Conservation (phyloP, 2,113 vertebrate genomes). For the Coryphaenoides rupestris region DNA sequence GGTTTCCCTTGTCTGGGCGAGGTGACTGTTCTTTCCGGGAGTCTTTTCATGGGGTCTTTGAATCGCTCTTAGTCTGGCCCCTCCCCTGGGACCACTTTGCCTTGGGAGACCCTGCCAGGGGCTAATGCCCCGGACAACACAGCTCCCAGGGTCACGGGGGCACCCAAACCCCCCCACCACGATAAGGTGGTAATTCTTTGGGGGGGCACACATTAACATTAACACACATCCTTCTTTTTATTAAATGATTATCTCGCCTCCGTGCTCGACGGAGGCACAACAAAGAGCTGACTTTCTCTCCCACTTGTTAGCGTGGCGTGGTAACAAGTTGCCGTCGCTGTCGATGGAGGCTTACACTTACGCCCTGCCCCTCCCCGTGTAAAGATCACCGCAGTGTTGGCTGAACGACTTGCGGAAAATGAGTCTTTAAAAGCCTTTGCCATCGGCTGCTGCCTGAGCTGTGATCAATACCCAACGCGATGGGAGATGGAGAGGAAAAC, state of each 20-base stretch:
- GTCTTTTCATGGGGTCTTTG: too few relatives aligned
- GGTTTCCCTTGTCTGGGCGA: too few relatives aligned
- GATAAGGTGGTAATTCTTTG: too few relatives aligned
- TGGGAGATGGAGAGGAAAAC: conserved; percentile 56
- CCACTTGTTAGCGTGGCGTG: neutral
- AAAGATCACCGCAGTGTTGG: neutral
- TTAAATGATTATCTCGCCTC: neutral
- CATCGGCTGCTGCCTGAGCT: conserved; percentile 37
- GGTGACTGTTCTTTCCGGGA: too few relatives aligned
- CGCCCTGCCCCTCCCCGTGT: neutral
- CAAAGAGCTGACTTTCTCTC: neutral
- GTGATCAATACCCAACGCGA: conserved; percentile 48
- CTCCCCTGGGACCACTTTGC: too few relatives aligned
- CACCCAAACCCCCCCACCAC: too few relatives aligned
- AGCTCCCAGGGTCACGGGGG: too few relatives aligned
- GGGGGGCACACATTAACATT: too few relatives aligned
- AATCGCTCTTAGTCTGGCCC: too few relatives aligned
- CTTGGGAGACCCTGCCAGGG: too few relatives aligned
- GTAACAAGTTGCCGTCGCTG: neutral
- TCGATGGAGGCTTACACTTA: neutral
- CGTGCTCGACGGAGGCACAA: neutral
- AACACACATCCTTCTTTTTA: too few relatives aligned
- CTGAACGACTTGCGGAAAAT: conserved; percentile 23
- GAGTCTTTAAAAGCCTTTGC: conserved; percentile 25
- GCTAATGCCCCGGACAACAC: too few relatives aligned